Evolutionary conservation across 1,140 invertebrate species (phyloP).

Genomic region (Conus betulinus): DNA sequence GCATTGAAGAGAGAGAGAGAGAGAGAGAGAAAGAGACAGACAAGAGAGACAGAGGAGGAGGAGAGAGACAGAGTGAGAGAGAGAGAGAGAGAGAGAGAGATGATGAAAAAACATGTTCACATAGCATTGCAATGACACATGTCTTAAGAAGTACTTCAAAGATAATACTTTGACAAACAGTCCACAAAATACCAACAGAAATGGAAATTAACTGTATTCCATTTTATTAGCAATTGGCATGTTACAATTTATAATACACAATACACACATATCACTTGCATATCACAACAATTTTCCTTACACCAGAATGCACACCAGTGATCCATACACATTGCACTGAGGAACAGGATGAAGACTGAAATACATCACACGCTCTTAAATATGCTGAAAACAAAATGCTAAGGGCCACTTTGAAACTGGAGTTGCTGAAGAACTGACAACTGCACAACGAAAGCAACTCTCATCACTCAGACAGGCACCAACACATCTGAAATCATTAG

Average conservation of each 20-base stretch:
- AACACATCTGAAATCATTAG: not conserved
- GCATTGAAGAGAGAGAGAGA: not conserved
- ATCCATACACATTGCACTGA: slow-evolving; percentile 3
- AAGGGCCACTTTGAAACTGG: not conserved
- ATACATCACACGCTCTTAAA: not conserved
- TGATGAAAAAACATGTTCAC: not conserved
- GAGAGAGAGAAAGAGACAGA: slow-evolving; percentile 3
- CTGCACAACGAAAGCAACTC: not conserved
- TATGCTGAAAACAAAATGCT: not conserved
- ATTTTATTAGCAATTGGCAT: not conserved
- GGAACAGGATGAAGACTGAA: not conserved
- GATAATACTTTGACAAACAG: too few relatives aligned
- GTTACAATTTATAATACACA: not conserved
- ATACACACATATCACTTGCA: not conserved
- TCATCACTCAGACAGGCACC: too few relatives aligned
- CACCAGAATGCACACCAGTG: not conserved
- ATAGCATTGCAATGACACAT: not conserved
- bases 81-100: slow-evolving; percentile 6
- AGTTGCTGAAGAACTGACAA: too few relatives aligned
- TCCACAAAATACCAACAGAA: not conserved
- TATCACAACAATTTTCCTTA: not conserved
- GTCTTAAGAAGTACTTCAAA: not conserved
- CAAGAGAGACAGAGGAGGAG: not conserved
- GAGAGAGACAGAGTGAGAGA: not conserved
- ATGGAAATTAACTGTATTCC: not conserved